phyloP scores from a whole-genome alignment of 2,888 invertebrate genomes.

The Ectemnius lituratus region DNA sequence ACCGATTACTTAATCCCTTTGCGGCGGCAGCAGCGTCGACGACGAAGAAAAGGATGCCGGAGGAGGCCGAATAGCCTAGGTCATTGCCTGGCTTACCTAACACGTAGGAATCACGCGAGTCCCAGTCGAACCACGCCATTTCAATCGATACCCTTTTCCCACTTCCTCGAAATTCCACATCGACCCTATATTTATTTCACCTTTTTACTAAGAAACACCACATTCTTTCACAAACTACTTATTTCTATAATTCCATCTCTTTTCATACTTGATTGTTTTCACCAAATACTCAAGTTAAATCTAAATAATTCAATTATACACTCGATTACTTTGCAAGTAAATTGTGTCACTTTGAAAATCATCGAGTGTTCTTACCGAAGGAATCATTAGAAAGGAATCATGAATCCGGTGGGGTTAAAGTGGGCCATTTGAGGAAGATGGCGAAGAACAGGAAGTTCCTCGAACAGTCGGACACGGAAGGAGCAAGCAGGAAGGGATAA shows the following conservation, averaged over 20 bases:
- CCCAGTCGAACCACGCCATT: background rate
- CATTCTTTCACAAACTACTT: too few relatives aligned
- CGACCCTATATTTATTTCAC: too few relatives aligned
- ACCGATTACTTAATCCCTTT: slow-evolving; percentile 71
- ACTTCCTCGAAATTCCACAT: too few relatives aligned
- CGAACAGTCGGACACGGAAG: slow-evolving; percentile 13
- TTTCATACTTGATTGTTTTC: too few relatives aligned
- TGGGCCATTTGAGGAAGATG: slow-evolving; percentile 21
- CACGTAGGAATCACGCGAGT: background rate
- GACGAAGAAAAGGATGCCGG: slow-evolving; percentile 37
- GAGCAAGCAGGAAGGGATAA: slow-evolving; percentile 15
- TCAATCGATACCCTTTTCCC: background rate
- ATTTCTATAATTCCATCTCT: too few relatives aligned
- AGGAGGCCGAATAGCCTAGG: slow-evolving; percentile 39
- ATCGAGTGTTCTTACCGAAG: background rate
- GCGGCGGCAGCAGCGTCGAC: slow-evolving; percentile 46
- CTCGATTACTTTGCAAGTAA: too few relatives aligned
- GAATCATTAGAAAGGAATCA: background rate
- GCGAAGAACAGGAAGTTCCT: background rate
- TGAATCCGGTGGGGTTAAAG: background rate
- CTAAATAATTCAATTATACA: too few relatives aligned
- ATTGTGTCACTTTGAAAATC: too few relatives aligned
- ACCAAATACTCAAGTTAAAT: too few relatives aligned
- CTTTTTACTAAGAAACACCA: too few relatives aligned
- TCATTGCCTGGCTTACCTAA: slow-evolving; percentile 46